These are phyloP conservation scores for Tridacna crocea DNA, from an alignment of 2,888 invertebrate genomes.

Conservation along the genomic window DNA sequence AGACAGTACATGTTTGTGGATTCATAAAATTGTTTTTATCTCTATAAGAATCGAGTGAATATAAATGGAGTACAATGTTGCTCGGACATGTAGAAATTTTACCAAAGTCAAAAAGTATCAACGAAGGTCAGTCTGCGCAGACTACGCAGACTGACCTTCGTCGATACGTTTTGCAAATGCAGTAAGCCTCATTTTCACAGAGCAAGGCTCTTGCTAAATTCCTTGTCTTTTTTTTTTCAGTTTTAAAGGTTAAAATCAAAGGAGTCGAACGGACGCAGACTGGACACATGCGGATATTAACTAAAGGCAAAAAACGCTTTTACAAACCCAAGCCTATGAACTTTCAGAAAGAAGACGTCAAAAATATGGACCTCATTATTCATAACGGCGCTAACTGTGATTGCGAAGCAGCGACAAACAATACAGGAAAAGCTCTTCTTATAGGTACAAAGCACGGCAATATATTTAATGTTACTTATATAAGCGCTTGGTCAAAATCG, in stretches of 20 bases:
- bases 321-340: slow-evolving; percentile 44
- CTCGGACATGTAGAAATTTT: too few species aligned
- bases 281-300: slow-evolving; percentile 42
- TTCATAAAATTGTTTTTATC: too few species aligned
- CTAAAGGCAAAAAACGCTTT: slow-evolving; percentile 35
- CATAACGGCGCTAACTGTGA: slow-evolving; percentile 51
- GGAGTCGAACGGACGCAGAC: slow-evolving; percentile 27
- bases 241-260: slow-evolving; percentile 51
- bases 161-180: too few species aligned
- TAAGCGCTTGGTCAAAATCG: slow-evolving; percentile 46
- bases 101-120: too few species aligned
- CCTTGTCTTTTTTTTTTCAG: slow-evolving; percentile 30
- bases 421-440: slow-evolving; percentile 33
- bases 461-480: slow-evolving; percentile 43
- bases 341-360: slow-evolving; percentile 39
- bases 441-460: slow-evolving; percentile 48
- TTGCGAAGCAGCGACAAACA: slow-evolving; percentile 36
- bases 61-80: too few species aligned
- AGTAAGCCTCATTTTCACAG: too few species aligned
- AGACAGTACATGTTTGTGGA: too few species aligned
- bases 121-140: too few species aligned
- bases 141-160: too few species aligned
- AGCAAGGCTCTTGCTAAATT: too few species aligned
- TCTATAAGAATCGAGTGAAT: too few species aligned
- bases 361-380: slow-evolving; percentile 43